Evolutionary conservation across 2,113 vertebrate genomes (phyloP).

Genomic region (Macquaria ambigua): DNA sequence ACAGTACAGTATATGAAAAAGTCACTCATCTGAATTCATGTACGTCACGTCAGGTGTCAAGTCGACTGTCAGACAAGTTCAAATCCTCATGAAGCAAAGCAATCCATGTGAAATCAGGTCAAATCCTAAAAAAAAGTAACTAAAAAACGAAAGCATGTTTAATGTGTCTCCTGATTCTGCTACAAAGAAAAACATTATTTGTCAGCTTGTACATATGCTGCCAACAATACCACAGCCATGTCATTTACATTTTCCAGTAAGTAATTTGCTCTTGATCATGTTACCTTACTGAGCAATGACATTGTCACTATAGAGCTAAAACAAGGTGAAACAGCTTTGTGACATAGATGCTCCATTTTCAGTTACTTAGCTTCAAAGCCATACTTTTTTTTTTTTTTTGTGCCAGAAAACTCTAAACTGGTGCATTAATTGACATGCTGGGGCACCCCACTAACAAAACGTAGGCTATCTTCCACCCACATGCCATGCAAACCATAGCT

Average conservation of each 20-base stretch:
- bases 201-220: too few relatives aligned
- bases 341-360: background rate
- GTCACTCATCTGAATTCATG: background rate
- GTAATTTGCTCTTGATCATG: background rate
- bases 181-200: background rate
- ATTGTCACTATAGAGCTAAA: background rate
- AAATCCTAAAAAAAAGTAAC: background rate
- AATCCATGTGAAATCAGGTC: background rate
- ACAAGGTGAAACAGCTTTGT: background rate
- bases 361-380: background rate
- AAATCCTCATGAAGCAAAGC: background rate
- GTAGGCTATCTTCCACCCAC: slow-evolving; percentile 12
- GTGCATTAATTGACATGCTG: slow-evolving; percentile 10
- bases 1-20: slow-evolving; percentile 13
- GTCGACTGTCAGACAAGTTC: slow-evolving; percentile 6
- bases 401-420: background rate
- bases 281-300: background rate
- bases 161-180: background rate
- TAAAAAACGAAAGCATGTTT: background rate
- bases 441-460: slow-evolving; percentile 10
- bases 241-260: background rate
- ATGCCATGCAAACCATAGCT: slow-evolving; percentile 1
- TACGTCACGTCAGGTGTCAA: background rate
- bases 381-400: background rate
- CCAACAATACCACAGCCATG: background rate